phyloP scores from a whole-genome alignment of 1,140 invertebrate species.

The Drosophila lini region DNA sequence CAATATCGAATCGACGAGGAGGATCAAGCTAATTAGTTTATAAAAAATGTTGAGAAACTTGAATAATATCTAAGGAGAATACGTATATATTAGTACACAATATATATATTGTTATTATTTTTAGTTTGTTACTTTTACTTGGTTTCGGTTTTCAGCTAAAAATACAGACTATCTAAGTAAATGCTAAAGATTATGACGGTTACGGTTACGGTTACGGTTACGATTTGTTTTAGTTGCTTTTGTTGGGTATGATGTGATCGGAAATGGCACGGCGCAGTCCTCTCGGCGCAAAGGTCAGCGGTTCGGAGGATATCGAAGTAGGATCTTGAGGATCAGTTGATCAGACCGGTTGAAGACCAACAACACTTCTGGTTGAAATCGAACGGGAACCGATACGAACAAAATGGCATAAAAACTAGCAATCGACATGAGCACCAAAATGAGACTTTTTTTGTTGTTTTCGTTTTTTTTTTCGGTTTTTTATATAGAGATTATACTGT shows the following conservation, averaged over 20 bases:
- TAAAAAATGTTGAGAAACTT: constrained; percentile 48
- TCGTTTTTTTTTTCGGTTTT: constrained; percentile 3
- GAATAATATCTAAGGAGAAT: constrained; percentile 46
- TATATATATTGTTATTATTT: constrained; percentile 6
- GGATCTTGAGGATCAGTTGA: constrained; percentile 22
- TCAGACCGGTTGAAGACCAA: constrained; percentile 66
- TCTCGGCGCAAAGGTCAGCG: constrained; percentile 18
- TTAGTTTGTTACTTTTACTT: constrained; percentile 22
- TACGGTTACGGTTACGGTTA: constrained; percentile 28
- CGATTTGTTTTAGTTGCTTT: constrained; percentile 46
- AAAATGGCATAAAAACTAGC: constrained; percentile 40
- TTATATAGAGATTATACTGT: constrained; percentile 17
- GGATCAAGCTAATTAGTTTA: constrained; percentile 45
- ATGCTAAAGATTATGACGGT: constrained; percentile 45
- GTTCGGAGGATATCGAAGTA: constrained; percentile 1
- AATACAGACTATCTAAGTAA: constrained; percentile 58
- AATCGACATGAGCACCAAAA: constrained; percentile 42
- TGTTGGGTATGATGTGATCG: constrained; percentile 48
- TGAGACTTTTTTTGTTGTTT: constrained; percentile 16
- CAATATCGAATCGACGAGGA: constrained; percentile 47
- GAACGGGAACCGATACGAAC: constrained; percentile 73
- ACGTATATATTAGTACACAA: constrained; percentile 39
- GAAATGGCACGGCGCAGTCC: constrained; percentile 39
- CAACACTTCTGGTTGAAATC: constrained; percentile 73
- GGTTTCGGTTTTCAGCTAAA: constrained; percentile 49